Evolutionary conservation across 2,797 vertebrate genomes (phyloP).

Genomic region (Paguma larvata): DNA sequence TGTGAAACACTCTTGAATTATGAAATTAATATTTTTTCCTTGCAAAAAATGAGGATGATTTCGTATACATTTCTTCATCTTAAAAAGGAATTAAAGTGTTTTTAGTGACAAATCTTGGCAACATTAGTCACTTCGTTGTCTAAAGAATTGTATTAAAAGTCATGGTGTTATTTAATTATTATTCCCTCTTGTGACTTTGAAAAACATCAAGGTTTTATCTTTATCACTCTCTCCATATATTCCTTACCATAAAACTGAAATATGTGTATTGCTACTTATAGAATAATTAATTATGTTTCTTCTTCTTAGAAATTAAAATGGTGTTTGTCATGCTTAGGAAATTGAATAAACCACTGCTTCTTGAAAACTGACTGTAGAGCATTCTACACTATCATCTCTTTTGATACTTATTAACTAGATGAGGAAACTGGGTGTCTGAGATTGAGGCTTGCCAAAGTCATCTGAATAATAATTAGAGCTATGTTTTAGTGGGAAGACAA

Average conservation of each 20-base stretch:
- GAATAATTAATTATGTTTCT: slow-evolving; percentile 38
- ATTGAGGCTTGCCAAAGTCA: not conserved
- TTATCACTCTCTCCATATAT: slow-evolving; percentile 25
- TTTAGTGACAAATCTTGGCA: slow-evolving; percentile 41
- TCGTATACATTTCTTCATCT: slow-evolving; percentile 51
- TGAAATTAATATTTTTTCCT: slow-evolving; percentile 18
- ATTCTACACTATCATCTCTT: not conserved
- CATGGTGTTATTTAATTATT: slow-evolving; percentile 34
- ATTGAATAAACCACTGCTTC: not conserved
- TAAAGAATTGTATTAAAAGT: slow-evolving; percentile 60
- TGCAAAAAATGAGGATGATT: slow-evolving; percentile 29
- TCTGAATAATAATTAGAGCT: not conserved
- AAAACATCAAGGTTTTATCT: slow-evolving; percentile 63
- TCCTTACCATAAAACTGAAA: slow-evolving; percentile 58
- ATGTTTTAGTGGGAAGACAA: not conserved
- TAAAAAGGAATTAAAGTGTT: slow-evolving; percentile 60
- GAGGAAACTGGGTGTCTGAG: slow-evolving; percentile 33
- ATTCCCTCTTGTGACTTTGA: slow-evolving; percentile 31
- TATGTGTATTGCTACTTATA: slow-evolving; percentile 46
- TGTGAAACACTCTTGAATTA: not conserved
- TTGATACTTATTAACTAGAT: slow-evolving; percentile 4
- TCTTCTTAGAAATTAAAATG: slow-evolving; percentile 43
- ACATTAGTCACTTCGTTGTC: slow-evolving; percentile 47
- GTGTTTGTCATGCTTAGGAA: not conserved
- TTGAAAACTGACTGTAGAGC: slow-evolving; percentile 15